Base-by-base conservation (phyloP, 2,113 vertebrate species). In the Tachuris rubrigastra region DNA sequence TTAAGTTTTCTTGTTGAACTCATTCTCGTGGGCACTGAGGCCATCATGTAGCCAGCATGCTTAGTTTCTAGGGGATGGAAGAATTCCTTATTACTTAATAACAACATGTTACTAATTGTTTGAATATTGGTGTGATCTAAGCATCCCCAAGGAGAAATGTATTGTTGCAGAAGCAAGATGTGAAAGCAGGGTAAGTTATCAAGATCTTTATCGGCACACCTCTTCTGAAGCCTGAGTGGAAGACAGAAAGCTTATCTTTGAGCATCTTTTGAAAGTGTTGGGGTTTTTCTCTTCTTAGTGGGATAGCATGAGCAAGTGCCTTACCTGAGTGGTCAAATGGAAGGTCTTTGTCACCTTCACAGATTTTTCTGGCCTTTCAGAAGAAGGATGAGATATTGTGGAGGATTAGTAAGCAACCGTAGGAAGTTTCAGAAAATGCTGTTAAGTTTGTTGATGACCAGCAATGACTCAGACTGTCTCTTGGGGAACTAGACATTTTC, bases 131-230 rank as follows among this genome's bases (percentile, higher is more conserved):
- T 82, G 62, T 6, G 12, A 41, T 85, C 12, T 41, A 31, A 86
- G 30, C 20, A n/a, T 92, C 87, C 90, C 65, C 9, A 56, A 67
- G 80, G 80, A 90, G 52, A 86, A 65, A 63, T n/a, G 56, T 22
- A 42, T 93, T 49, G 41, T 82, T 90, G 46, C 46, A 92, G 41
- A 60, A 93, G 21, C 30, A 75, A 84, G 46, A 53, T 72, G 49
- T 63, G 65, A 78, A 90, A 80, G 68, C 60, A 65, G 60, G 35
- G 52, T 67, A 19, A 52, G 52, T 78, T 78, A 78, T 37, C 49
- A 39, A 90, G 88, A 72, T 63, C 67, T 73, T 85, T 78, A 87
- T 89, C 92, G 60, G 60, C 28, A 30, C 56, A 42, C 88, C 80
- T 87, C 60, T 59, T 90, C 27, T 85, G 42, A 67, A 63, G 30